These are phyloP conservation scores for Dendrolimus houi DNA, from an alignment of 2,888 invertebrate genomes.

Conservation along the genomic window DNA sequence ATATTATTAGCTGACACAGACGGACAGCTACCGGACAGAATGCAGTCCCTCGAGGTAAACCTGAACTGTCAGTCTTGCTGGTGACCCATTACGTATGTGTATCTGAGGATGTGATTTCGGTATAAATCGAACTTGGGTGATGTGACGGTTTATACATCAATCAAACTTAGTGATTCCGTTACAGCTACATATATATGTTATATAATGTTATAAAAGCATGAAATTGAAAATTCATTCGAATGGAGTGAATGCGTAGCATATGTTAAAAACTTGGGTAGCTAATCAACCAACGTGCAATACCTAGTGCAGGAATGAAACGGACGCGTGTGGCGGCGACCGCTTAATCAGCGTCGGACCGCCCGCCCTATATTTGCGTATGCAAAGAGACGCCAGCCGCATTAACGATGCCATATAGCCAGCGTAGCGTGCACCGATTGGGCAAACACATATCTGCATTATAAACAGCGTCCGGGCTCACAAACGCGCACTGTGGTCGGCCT, in stretches of 20 bases:
- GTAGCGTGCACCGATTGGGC: slow-evolving; percentile 75
- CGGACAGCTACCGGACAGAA: neutral
- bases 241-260: slow-evolving; percentile 13
- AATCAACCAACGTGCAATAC: slow-evolving; percentile 54
- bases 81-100: neutral
- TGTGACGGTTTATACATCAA: too few species aligned
- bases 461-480: slow-evolving; percentile 72
- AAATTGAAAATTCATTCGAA: too few species aligned
- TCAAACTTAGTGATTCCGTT: neutral
- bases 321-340: slow-evolving; percentile 60
- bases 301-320: slow-evolving; percentile 57
- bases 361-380: slow-evolving; percentile 77
- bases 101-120: neutral
- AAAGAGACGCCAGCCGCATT: slow-evolving; percentile 74
- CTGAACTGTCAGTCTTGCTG: neutral
- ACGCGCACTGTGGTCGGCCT: slow-evolving; percentile 74
- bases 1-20: neutral
- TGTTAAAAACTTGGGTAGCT: slow-evolving; percentile 31
- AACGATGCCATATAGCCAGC: slow-evolving; percentile 76
- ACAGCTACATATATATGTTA: neutral
- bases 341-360: slow-evolving; percentile 71
- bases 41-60: neutral
- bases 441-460: slow-evolving; percentile 78
- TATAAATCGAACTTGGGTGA: neutral
- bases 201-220: too few species aligned